phyloP scores from a whole-genome alignment of 2,797 vertebrate species.

The Muscicapa comitata region DNA sequence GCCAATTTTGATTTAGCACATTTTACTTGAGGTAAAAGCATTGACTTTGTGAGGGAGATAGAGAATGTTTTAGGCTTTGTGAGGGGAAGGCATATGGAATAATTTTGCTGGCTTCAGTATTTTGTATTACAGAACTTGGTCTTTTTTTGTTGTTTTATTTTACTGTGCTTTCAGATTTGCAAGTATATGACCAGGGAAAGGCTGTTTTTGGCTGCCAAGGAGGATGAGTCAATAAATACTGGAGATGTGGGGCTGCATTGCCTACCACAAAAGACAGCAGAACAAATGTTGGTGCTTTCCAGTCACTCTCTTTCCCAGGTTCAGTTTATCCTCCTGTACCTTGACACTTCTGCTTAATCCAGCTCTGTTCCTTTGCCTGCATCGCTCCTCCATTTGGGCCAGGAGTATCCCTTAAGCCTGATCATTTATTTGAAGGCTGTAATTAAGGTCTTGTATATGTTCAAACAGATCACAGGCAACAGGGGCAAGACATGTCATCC shows the following conservation, averaged over 20 bases:
- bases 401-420: not conserved
- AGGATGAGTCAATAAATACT: not conserved
- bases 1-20: not conserved
- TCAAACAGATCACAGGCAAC: slow-evolving; percentile 66
- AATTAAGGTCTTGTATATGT: slow-evolving; percentile 71
- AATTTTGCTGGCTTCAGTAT: not conserved
- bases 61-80: not conserved
- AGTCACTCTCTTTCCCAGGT: not conserved
- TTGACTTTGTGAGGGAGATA: not conserved
- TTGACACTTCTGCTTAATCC: not conserved
- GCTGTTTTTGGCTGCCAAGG: not conserved
- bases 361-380: not conserved
- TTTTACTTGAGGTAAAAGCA: not conserved
- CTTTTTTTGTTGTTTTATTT: not conserved
- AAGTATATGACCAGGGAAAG: not conserved
- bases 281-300: not conserved
- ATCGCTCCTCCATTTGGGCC: not conserved
- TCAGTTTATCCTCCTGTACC: not conserved
- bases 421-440: slow-evolving; percentile 49
- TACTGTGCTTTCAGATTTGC: not conserved
- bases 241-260: not conserved
- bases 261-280: not conserved
- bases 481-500: slow-evolving; percentile 55
- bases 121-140: not conserved
- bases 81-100: not conserved